Evolutionary conservation across 2,113 vertebrate genomes (phyloP), one percentile per base, ranked within the genome.

Genomic region (Oreocharis arfaki): DNA sequence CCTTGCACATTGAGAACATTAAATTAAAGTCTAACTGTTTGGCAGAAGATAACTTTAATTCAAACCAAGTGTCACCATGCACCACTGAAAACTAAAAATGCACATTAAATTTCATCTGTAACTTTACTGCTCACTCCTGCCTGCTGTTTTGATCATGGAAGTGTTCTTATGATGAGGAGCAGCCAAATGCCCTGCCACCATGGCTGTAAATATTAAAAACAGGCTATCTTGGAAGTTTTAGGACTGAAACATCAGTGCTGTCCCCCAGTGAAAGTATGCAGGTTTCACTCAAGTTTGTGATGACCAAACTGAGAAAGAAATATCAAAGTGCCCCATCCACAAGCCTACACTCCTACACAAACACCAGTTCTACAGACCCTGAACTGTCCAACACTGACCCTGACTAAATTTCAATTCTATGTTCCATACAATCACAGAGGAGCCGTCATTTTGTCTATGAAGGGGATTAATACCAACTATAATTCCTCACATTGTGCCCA

Each of bases 401-500:
- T 27, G 56, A 44, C 84, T 73, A 55, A 27, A 91, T 69, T 60
- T 33, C 83, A 95, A 5, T 73, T 65, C 65, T 68, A 4, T 0
- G 4, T 20, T 59, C 61, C 33, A 14, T 22, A 16, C 63, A 80
- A 17, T 78, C 78, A 90, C 67, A 77, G 67, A 8, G 95, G 37
- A 8, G 35, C 50, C 63, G 55, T 88, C 68, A 67, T 55, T 73
- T 64, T 67, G 18, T 22, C 91, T 55, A 20, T 80, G 37, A 93
- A 71, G 41, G 46, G 82, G 39, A 88, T 91, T 90, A 70, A 91
- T 80, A 85, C 19, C 90, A 87, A 77, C 68, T 50, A 65, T 55
- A 59, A 97, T 37, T 93, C 71, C 47, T 93, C 87, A 80, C 85
- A 60, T 16, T 12, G 33, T 96, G 82, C 87, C 87, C 71, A 55